Evolutionary conservation across 2,797 vertebrate species (phyloP).

Genomic region (Syngnathus rostellatus): DNA sequence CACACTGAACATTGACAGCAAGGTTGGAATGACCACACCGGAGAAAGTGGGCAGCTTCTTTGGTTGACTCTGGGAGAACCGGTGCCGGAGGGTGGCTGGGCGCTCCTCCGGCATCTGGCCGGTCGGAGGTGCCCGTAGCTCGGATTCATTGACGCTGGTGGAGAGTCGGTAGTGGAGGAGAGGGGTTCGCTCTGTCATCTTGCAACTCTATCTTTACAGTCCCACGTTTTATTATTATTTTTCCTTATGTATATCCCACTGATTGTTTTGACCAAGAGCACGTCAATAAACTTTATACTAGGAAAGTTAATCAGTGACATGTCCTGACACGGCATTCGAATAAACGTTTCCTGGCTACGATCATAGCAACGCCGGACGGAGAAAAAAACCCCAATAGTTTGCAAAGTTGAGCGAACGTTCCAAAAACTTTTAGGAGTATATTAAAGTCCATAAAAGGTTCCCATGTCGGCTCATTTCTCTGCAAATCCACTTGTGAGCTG

Average conservation of each 20-base stretch:
- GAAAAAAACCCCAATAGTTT: background rate
- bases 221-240: background rate
- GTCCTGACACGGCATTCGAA: background rate
- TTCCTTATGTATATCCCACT: background rate
- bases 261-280: background rate
- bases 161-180: conserved; percentile 80
- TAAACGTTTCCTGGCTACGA: conserved; percentile 2
- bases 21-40: conserved; percentile 83
- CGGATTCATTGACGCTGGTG: conserved; percentile 65
- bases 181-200: conserved; percentile 76
- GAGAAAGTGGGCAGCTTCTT: conserved; percentile 81
- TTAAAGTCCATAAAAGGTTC: background rate
- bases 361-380: conserved; percentile 11
- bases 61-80: conserved; percentile 21
- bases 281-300: background rate
- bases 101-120: conserved; percentile 32
- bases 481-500: background rate
- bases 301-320: conserved; percentile 2
- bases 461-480: background rate
- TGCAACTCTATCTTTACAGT: conserved; percentile 11
- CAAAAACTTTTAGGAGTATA: background rate
- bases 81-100: conserved; percentile 27
- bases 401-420: background rate
- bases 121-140: conserved; percentile 24
- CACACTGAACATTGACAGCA: conserved; percentile 92